Evolutionary conservation across 2,113 vertebrate species (phyloP), one percentile per base, ranked within the genome.

Genomic region (Xiphophorus maculatus): DNA sequence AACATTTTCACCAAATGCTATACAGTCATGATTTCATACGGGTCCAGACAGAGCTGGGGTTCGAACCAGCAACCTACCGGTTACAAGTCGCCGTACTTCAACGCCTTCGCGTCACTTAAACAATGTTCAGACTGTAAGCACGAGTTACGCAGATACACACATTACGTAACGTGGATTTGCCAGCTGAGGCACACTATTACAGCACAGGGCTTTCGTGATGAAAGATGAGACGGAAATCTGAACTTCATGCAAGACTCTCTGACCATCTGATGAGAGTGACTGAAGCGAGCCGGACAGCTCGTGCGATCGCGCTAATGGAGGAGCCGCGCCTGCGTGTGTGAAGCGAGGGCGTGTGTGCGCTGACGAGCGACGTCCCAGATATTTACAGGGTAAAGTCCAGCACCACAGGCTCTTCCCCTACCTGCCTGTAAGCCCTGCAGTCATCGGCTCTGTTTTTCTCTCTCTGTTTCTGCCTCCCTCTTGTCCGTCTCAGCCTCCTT

Each of bases 341-440:
- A 71, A 54, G 65, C 30, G 79, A 87, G 80, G 87, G 82, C 12
- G 71, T 11, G 35, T 37, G 71, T 80, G 84, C 25, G 83, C 80
- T 84, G 88, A 90, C 82, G 86, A 87, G 87, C 80, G 86, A 72
- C 32, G 80, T 72, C 85, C 83, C 81, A 85, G 80, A 91, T 88
- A 89, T 84, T 77, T 74, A 70, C 75, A 66, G 80, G 80, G 80
- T 69, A 77, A 66, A 72, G 51, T 81, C 76, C 75, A 40, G 42
- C 3, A 44, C 78, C 42, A 67, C 75, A 66, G 77, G 74, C 80
- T 64, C 79, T 42, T 80, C 65, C 63, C 69, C 76, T 88, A 88
- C 87, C 87, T 86, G 87, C 76, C 82, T 76, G 77, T 80, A 79
- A 80, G 58, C 77, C 84, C 25, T 44, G 27, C 48, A 29, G 35